phyloP scores from a whole-genome alignment of 2,888 invertebrate species.

The Cancer borealis region DNA sequence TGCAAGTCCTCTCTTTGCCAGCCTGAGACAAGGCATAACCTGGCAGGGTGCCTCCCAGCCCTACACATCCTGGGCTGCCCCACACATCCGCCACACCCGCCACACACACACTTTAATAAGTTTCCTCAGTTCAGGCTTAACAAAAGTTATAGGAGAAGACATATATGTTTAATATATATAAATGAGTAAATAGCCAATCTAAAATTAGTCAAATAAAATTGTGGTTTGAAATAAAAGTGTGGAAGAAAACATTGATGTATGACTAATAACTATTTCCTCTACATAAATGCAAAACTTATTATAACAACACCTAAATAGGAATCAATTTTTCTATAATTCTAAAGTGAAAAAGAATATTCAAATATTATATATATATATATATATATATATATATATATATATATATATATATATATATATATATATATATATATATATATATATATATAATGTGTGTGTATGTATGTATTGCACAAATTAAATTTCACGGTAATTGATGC shows the following conservation, averaged over 20 bases:
- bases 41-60: conserved; percentile 1
- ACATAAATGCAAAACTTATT: conserved; percentile 11
- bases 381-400: too few relatives aligned
- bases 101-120: not conserved
- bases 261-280: not conserved
- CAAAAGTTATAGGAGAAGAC: not conserved
- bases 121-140: not conserved
- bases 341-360: too few relatives aligned
- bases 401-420: too few relatives aligned
- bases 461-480: not conserved
- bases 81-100: not conserved
- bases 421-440: too few relatives aligned
- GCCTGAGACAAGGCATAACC: not conserved
- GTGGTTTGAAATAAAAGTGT: not conserved
- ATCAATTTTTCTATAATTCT: not conserved
- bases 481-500: not conserved
- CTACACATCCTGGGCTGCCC: not conserved
- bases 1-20: not conserved
- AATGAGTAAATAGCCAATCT: not conserved
- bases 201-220: not conserved
- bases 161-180: not conserved
- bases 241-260: not conserved
- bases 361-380: too few relatives aligned
- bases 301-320: not conserved
- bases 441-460: too few relatives aligned